Evolutionary conservation across 2,888 invertebrate genomes (phyloP), one percentile per base, ranked within the genome.

Genomic region (Sicus ferrugineus): DNA sequence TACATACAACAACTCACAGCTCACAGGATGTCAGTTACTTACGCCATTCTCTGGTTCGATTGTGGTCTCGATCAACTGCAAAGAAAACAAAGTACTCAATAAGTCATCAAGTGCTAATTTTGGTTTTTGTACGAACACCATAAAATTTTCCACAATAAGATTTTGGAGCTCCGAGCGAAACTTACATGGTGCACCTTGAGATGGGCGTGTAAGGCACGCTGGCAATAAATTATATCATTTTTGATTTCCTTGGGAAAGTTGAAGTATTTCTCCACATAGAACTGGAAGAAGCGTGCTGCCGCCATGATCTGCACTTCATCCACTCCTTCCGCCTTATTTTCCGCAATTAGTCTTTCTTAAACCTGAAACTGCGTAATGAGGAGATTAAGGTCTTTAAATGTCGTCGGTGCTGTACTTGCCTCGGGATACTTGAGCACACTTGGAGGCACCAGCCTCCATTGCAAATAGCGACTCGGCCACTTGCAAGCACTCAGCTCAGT

Each of bases 171-270:
- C 64, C 48, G 31, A 42, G 65, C 23, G 68, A 42, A 28, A 54
- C 28, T 80, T 73, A 85, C 85, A 80, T 80, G 80, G 73, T 84
- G 84, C 31, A 84, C 82, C 75, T 81, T 84, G 64, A 84, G 76
- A 74, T 83, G 81, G 61, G 79, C 77, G 66, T 79, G 79, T 68
- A 85, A 62, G 46, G 82, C 79, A 70, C 83, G 79, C 76, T 85
- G 85, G 71, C 84, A 84, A 75, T 85, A 84, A 66, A 83, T 76
- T 74, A 85, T 77, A 75, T 85, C 85, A 73, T 83, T 80, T 72
- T 79, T 82, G 0, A 85, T 74, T 64, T 84, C 83, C 67, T 75
- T 73, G 7, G 83, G 84, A 72, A 83, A 76, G 73, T 78, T 80
- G 72, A 78, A 82, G 73, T 72, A 78, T 56, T 78, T 79, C 61